Percentiles rank a stretch among this genome's conserved stretches.
These are phyloP conservation scores for Hyposoter didymator DNA, from an alignment of 2,888 invertebrate species.

Conservation along the genomic window DNA sequence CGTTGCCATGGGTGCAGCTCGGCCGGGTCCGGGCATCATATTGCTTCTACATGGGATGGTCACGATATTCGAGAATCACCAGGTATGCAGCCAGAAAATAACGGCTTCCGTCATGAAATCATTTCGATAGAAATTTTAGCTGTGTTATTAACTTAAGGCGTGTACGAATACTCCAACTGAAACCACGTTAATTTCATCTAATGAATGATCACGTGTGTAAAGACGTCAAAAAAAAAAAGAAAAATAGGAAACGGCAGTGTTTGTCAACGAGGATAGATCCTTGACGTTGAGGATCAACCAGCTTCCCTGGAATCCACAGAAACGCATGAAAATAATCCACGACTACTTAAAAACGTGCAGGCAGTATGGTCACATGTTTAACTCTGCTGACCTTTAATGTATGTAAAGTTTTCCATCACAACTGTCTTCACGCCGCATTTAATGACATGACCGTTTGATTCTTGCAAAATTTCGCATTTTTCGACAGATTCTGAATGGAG, in stretches of 20 bases:
- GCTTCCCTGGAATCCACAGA: background rate
- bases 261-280: conserved; percentile 7
- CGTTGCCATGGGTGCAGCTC: conserved; percentile 53
- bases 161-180: conserved; percentile 61
- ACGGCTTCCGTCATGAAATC: conserved; percentile 73
- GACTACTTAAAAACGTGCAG: no score
- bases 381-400: no score
- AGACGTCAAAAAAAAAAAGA: conserved; percentile 65
- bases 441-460: no score
- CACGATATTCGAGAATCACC: conserved; percentile 51
- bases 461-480: no score
- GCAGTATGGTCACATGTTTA: no score
- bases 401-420: no score
- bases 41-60: conserved; percentile 38
- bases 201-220: conserved; percentile 68
- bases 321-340: background rate
- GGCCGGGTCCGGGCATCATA: conserved; percentile 39
- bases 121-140: conserved; percentile 61
- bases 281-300: background rate
- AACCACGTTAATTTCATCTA: conserved; percentile 71
- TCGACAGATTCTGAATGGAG: no score
- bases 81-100: conserved; percentile 54
- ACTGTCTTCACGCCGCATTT: no score
- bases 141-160: background rate
- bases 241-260: conserved; percentile 61